phyloP scores from a whole-genome alignment of 2,888 invertebrate genomes.

The Lepetodrilus schrolli region DNA sequence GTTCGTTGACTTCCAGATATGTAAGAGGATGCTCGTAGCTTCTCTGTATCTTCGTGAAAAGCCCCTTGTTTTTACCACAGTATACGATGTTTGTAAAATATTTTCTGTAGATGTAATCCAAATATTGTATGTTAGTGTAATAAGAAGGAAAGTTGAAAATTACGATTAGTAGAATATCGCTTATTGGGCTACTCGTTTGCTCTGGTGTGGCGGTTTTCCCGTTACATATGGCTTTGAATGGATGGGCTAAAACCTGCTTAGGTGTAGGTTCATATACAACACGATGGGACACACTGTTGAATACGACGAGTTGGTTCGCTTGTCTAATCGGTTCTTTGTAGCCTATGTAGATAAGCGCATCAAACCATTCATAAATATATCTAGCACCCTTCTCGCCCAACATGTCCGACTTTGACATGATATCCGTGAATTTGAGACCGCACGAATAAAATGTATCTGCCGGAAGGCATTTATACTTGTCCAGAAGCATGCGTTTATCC shows the following conservation, averaged over 20 bases:
- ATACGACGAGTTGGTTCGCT: neutral
- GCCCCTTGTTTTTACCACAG: slow-evolving; percentile 16
- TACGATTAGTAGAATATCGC: slow-evolving; percentile 10
- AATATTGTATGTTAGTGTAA: slow-evolving; percentile 3
- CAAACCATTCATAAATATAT: neutral
- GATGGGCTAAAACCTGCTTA: neutral
- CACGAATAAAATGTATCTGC: neutral
- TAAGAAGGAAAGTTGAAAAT: slow-evolving; percentile 16
- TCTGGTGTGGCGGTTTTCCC: neutral
- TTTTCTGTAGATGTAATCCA: slow-evolving; percentile 22
- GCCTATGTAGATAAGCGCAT: neutral
- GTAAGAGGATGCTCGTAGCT: neutral
- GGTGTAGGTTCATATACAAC: neutral
- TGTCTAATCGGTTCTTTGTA: neutral
- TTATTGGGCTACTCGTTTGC: no score
- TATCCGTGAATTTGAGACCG: neutral
- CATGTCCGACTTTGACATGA: neutral
- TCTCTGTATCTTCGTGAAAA: slow-evolving; percentile 1
- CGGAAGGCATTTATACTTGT: neutral
- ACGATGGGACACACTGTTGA: neutral
- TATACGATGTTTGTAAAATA: slow-evolving; percentile 26
- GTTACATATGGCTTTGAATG: slow-evolving; percentile 1
- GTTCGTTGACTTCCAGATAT: slow-evolving; percentile 18
- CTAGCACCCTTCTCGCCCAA: neutral
- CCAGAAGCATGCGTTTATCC: no score